Conservation (phyloP, 1,140 invertebrate genomes). For the Potamilus streckersoni region DNA sequence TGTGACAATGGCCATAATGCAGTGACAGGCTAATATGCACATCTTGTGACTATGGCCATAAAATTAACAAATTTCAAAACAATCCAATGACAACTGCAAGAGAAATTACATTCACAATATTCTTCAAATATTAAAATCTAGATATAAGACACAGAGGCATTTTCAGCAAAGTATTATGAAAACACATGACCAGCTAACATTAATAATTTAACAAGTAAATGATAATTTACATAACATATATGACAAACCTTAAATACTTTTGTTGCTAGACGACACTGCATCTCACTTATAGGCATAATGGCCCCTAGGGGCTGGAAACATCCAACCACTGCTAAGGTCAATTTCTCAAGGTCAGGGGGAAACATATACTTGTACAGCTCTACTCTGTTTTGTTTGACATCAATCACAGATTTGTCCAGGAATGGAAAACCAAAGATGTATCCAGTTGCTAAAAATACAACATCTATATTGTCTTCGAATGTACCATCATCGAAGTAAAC, state of each 20-base stretch:
- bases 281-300: constrained; percentile 67
- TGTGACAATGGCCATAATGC: no score
- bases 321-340: constrained; percentile 70
- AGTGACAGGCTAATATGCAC: no score
- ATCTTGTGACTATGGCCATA: no score
- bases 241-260: constrained; percentile 39
- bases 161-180: no score
- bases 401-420: constrained; percentile 49
- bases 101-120: no score
- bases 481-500: constrained; percentile 64
- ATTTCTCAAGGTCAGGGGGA: constrained; percentile 62
- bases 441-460: constrained; percentile 55
- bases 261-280: constrained; percentile 46
- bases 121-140: no score
- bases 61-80: no score
- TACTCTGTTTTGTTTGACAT: constrained; percentile 61
- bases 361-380: constrained; percentile 71
- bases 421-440: constrained; percentile 59
- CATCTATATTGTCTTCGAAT: constrained; percentile 48
- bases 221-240: no score
- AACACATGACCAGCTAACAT: no score
- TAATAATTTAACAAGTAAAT: no score
- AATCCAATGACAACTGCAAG: no score
- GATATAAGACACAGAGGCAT: no score
- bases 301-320: constrained; percentile 71